A percentile compares a stretch with the other conserved stretches of the same genome.
Evolutionary conservation across 2,888 invertebrate genomes (phyloP).

Genomic region (Lathronympha strigana): DNA sequence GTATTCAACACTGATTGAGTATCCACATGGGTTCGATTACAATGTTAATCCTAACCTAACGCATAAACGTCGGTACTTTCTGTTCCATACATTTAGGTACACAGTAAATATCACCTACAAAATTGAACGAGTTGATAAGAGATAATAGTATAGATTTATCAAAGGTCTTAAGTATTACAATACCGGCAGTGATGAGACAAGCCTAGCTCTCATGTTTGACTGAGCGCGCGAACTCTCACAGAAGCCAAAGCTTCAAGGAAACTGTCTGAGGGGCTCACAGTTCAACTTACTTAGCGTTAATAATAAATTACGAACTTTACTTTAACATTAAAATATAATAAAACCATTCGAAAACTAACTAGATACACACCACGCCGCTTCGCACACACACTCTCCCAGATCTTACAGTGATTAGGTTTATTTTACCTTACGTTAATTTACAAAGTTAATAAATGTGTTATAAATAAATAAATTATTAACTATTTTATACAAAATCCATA

Average conservation of each 20-base stretch:
- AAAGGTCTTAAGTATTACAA: constrained; percentile 76
- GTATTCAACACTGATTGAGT: constrained; percentile 76
- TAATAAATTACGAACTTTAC: constrained; percentile 64
- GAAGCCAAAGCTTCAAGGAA: constrained; percentile 32
- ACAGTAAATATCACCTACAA: constrained; percentile 81
- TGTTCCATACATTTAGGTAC: constrained; percentile 79
- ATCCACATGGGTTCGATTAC: constrained; percentile 68
- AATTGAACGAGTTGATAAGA: constrained; percentile 78
- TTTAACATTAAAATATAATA: constrained; percentile 64
- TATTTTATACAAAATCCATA: constrained; percentile 81
- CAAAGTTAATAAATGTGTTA: constrained; percentile 76
- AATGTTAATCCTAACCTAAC: constrained; percentile 73
- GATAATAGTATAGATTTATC: constrained; percentile 81
- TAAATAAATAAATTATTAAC: constrained; percentile 75
- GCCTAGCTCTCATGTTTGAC: constrained; percentile 63
- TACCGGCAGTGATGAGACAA: constrained; percentile 81
- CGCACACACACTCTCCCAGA: constrained; percentile 69
- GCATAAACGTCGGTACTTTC: constrained; percentile 70
- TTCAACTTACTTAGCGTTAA: constrained; percentile 50
- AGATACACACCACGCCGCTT: constrained; percentile 74
- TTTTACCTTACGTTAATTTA: constrained; percentile 72
- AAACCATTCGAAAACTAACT: constrained; percentile 70
- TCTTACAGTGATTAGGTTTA: constrained; percentile 70
- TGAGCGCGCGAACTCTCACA: background rate
- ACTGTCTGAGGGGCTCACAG: constrained; percentile 30